Evolutionary conservation across 1,140 invertebrate species (phyloP), one percentile per base, ranked within the genome.

Genomic region (Psix sp.): DNA sequence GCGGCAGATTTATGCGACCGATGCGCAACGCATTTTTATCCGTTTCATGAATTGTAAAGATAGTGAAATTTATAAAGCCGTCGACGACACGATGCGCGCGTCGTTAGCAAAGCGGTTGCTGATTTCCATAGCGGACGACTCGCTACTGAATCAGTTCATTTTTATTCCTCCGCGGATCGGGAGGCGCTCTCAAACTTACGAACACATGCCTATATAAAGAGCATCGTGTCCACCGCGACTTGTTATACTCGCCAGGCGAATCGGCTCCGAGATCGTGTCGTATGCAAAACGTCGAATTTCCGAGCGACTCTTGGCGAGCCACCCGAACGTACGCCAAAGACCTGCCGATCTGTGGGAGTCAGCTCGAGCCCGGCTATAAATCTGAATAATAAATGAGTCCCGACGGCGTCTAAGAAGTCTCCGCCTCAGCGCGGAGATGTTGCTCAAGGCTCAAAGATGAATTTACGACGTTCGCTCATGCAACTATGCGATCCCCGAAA

Each of bases 271-370:
- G 84, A 85, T 86, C 83, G 84, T 87, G 84, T 87, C 84, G 86
- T 86, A 87, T 87, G 86, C 82, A 87, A 87, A 87, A 85, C 84
- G 82, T 87, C 83, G 85, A 86, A 86, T 86, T 85, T 86, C 72
- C 77, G 54, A 77, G 70, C 36, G 43, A 56, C 62, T 74, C 70
- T 46, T 31, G 57, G 70, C 56, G 31, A 60, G 20, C 60, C 66
- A 63, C 40, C 56, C 57, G 65, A 52, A 51, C 48, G 74, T 73
- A 62, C 73, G 20, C 81, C 83, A 86, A 84, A 83, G 81, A 85
- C 81, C 83, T 83, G 84, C 84, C 85, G 86, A 86, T 87, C 84
- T 86, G 84, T 85, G 82, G 80, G 80, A 87, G 83, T 84, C 81
- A 84, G 82, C 74, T 77, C 80, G 78, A 83, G 80, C 78, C 79